Conservation (phyloP, 2,113 vertebrate species). For the Elephas maximus region DNA sequence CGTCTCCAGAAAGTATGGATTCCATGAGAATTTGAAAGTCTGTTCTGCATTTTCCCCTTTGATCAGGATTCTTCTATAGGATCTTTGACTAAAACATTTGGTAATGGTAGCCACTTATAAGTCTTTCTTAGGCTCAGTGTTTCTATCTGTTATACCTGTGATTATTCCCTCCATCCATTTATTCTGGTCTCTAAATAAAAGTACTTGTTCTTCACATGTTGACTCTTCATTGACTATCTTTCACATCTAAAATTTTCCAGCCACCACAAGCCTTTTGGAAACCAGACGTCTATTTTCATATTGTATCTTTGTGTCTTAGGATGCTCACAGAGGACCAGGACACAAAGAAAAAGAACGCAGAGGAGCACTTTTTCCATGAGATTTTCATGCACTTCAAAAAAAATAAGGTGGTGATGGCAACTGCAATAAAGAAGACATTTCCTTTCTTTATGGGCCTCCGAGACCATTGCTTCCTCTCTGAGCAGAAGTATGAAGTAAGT, state of each 20-base stretch:
- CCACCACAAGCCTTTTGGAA: neutral
- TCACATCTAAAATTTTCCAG: neutral
- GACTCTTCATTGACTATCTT: neutral
- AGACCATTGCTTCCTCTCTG: constrained; percentile 47
- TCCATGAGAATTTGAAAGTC: neutral
- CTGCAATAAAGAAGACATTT: constrained; percentile 13
- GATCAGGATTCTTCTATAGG: neutral
- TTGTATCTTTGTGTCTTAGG: constrained; percentile 18
- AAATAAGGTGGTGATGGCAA: constrained; percentile 69
- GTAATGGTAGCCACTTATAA: neutral
- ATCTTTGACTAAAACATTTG: neutral
- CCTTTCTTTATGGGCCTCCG: constrained; percentile 68
- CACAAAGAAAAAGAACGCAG: neutral
- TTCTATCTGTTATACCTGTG: neutral
- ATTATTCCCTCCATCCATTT: neutral
- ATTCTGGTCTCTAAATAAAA: neutral
- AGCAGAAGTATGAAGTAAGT: constrained; percentile 63
- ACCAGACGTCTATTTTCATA: neutral
- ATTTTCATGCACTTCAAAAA: constrained; percentile 59
- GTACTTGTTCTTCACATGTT: neutral
- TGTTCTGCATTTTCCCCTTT: neutral
- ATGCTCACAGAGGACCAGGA: neutral
- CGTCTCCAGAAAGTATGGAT: too few relatives aligned
- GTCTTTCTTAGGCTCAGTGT: neutral
- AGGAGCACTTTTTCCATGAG: neutral